Evolutionary conservation across 2,113 vertebrate genomes (phyloP).

Genomic region (Falco punctatus): DNA sequence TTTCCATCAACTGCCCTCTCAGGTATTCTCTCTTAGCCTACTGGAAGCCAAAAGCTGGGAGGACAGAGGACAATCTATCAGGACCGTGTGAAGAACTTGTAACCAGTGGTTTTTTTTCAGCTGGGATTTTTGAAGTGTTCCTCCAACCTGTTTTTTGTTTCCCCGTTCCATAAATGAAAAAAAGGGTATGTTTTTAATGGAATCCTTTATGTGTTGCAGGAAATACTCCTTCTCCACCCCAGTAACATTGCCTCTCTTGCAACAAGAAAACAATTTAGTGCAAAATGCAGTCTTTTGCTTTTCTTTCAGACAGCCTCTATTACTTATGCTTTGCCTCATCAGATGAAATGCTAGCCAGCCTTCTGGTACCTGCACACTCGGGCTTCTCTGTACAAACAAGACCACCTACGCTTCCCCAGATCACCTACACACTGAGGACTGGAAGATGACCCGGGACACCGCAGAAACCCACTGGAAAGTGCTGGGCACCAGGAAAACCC

Average conservation of each 20-base stretch:
- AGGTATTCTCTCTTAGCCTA: too few relatives aligned
- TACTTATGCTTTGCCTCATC: background rate
- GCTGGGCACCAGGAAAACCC: fast-evolving
- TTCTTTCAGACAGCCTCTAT: too few relatives aligned
- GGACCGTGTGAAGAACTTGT: fast-evolving
- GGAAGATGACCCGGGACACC: too few relatives aligned
- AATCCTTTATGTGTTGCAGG: background rate
- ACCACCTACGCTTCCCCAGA: background rate
- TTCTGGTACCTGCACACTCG: too few relatives aligned
- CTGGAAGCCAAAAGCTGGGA: background rate
- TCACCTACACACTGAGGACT: fast-evolving
- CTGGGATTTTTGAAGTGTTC: background rate
- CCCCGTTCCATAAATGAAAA: fast-evolving
- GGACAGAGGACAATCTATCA: background rate
- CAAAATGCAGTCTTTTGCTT: background rate
- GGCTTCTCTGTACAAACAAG: too few relatives aligned
- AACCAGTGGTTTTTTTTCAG: background rate
- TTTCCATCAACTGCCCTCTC: background rate
- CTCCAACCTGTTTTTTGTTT: too few relatives aligned
- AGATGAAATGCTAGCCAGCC: background rate
- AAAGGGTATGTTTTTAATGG: fast-evolving
- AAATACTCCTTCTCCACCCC: background rate
- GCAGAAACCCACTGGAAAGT: too few relatives aligned
- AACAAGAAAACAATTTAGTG: fast-evolving
- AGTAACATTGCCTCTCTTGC: fast-evolving